Percentiles rank a stretch among this genome's conserved stretches.
Evolutionary conservation across 2,113 vertebrate species (phyloP).

Genomic region (Gulo gulo): DNA sequence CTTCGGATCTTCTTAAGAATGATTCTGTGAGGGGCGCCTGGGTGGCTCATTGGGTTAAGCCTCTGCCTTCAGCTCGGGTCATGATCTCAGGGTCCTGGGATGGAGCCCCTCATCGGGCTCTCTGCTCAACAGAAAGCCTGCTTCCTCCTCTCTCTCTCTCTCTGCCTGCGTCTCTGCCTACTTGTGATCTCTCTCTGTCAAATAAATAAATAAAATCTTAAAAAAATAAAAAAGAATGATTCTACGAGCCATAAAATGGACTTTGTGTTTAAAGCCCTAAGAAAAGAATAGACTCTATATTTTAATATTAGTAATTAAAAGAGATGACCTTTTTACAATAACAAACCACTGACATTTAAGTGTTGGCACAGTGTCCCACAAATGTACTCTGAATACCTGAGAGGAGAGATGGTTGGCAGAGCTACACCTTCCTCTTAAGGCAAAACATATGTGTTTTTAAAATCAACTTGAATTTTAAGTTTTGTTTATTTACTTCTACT

Average conservation of each 20-base stretch:
- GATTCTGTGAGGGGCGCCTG: background rate
- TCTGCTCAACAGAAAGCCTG: no score
- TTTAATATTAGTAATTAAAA: background rate
- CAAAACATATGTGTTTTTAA: slow-evolving; percentile 11
- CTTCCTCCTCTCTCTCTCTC: no score
- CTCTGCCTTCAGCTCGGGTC: no score
- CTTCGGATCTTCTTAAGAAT: background rate
- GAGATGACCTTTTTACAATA: background rate
- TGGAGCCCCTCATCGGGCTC: no score
- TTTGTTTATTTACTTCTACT: background rate
- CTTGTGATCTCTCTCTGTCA: no score
- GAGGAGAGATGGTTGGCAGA: background rate
- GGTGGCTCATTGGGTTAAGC: no score
- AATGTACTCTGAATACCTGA: slow-evolving; percentile 1
- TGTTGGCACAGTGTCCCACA: background rate
- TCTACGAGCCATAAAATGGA: background rate
- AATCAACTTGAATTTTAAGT: slow-evolving; percentile 8
- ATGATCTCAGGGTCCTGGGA: no score
- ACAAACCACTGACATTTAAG: slow-evolving; percentile 24
- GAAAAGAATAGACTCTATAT: background rate
- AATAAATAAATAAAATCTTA: no score
- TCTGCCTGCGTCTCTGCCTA: no score
- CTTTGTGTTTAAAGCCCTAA: background rate
- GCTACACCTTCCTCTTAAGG: background rate
- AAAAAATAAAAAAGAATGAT: background rate